Conservation (phyloP, 2,888 invertebrate genomes). For the Saturnia pavonia region DNA sequence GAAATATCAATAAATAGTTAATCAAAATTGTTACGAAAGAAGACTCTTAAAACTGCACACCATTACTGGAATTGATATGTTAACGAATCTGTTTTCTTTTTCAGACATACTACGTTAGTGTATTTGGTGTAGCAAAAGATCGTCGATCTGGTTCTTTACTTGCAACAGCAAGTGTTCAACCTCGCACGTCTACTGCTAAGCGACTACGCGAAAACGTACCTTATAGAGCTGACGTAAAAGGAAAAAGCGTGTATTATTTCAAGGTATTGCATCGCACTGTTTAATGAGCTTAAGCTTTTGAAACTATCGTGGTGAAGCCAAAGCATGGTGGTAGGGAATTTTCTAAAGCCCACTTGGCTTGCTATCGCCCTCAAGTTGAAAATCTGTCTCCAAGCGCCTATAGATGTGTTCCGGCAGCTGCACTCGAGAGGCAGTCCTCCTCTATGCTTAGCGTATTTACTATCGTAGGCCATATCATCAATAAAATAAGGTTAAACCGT, state of each 20-base stretch:
- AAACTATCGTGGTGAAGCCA: background rate
- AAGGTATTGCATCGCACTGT: conserved; percentile 47
- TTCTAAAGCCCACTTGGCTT: too few species aligned
- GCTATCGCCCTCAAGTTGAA: too few species aligned
- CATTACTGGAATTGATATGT: background rate
- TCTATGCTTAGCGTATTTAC: too few species aligned
- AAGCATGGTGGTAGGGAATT: background rate
- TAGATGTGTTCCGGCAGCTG: too few species aligned
- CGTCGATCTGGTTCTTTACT: conserved; percentile 63
- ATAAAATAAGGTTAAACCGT: too few species aligned
- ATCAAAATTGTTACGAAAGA: background rate
- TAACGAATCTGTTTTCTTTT: background rate
- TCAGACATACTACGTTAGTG: conserved; percentile 70
- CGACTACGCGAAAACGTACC: conserved; percentile 65
- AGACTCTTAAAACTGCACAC: background rate
- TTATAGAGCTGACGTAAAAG: conserved; percentile 56
- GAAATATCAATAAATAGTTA: too few species aligned
- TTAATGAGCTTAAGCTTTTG: conserved; percentile 17
- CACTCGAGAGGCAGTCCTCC: too few species aligned
- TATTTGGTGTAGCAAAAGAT: conserved; percentile 66
- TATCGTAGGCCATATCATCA: too few species aligned
- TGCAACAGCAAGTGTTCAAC: conserved; percentile 60
- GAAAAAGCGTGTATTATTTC: conserved; percentile 65
- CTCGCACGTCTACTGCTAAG: conserved; percentile 65
- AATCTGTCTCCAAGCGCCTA: too few species aligned